Evolutionary conservation across 2,888 invertebrate genomes (phyloP), one percentile per base, ranked within the genome.

Genomic region (Peribatodes rhomboidaria): DNA sequence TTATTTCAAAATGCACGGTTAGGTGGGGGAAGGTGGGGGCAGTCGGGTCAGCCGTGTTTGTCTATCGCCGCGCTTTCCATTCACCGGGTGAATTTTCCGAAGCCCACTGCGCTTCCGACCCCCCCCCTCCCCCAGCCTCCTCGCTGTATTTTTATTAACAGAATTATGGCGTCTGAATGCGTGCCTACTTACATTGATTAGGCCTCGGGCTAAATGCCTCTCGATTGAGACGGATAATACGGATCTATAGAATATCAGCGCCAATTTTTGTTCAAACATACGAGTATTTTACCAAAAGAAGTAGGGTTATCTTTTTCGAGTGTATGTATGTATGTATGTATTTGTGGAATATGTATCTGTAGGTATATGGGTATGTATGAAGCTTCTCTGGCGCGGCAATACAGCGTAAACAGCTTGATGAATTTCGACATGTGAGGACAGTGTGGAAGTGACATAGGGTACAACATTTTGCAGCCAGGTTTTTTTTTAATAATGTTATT

Each of bases 31-130:
- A 18, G 39, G 52, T 39, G 65, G 60, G 35, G 50, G 76, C 71
- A 72, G 55, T 33, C 84, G 86, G 90, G 92, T 90, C 89, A 89
- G 85, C 80, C 78, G 77, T 90, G 92, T 92, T 92, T 92, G 91
- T 92, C 92, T 93, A 92, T 90, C 88, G 89, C 89, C 86, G 89
- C 90, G 91, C 85, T 92, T 92, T 91, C 86, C 90, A 90, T 91
- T 92, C 92, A 92, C 86, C 84, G 90, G 91, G 89, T 89, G 92
- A 91, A 90, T 92, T 92, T 91, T 89, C 92, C 91, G 89, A 91
- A 87, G 90, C 89, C 89, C 88, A 87, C 85, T 86, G 87, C 89
- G 84, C 86, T 86, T 85, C 86, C 85, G 79, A 76, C 68, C 77
- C 82, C 84, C 81, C 80, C 76, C 80, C 80, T 76, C 39, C 44